Percentiles rank a stretch among this genome's conserved stretches.
Evolutionary conservation across 2,113 vertebrate genomes (phyloP).

Genomic region (Nanorana parkeri): DNA sequence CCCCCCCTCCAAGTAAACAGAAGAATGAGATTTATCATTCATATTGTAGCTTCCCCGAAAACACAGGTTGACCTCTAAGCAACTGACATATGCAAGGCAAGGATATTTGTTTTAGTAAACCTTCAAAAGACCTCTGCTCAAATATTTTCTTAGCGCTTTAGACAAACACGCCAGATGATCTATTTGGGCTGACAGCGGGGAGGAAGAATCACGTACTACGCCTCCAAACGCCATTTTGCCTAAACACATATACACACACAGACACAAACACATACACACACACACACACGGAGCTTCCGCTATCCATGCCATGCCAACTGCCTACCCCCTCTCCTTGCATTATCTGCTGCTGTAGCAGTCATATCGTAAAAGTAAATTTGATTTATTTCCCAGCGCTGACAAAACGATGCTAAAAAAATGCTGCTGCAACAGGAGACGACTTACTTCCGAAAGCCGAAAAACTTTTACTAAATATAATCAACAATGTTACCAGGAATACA

Average conservation of each 20-base stretch:
- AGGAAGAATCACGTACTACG: background rate
- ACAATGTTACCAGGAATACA: too few relatives aligned
- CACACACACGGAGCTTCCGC: background rate
- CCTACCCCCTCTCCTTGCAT: too few relatives aligned
- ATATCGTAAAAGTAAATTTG: background rate
- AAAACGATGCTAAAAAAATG: too few relatives aligned
- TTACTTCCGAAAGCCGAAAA: too few relatives aligned
- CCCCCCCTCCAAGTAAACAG: background rate
- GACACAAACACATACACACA: too few relatives aligned
- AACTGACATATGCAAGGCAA: slow-evolving; percentile 22
- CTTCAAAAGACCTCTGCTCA: slow-evolving; percentile 46
- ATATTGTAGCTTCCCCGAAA: slow-evolving; percentile 15
- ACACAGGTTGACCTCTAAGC: slow-evolving; percentile 26
- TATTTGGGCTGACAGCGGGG: slow-evolving; percentile 31
- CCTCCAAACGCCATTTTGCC: background rate
- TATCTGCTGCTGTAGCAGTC: too few relatives aligned
- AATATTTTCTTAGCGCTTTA: slow-evolving; percentile 49
- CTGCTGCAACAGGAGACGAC: too few relatives aligned
- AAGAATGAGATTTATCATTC: background rate
- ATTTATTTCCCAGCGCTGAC: background rate
- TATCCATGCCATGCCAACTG: background rate
- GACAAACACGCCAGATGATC: slow-evolving; percentile 38
- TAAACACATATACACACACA: background rate
- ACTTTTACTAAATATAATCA: too few relatives aligned
- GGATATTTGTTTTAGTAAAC: slow-evolving; percentile 49